These are phyloP conservation scores for Drosophila asahinai DNA, from an alignment of 1,140 invertebrate genomes.

Conservation along the genomic window DNA sequence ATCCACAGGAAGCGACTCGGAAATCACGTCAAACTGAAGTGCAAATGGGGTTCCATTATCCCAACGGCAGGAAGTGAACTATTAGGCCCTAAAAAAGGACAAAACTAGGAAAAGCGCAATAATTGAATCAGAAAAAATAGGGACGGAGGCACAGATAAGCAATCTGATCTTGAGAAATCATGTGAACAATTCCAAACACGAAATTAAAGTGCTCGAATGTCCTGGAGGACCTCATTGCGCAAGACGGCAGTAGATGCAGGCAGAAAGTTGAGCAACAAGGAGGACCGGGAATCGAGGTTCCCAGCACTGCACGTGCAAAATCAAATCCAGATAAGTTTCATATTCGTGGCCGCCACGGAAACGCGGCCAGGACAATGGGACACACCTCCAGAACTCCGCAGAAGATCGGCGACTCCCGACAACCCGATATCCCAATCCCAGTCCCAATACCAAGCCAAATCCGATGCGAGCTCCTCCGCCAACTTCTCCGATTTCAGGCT, in stretches of 20 bases:
- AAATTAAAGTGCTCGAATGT: conserved; percentile 81
- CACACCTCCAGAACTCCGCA: conserved; percentile 69
- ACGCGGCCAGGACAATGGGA: conserved; percentile 69
- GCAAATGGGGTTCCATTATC: conserved; percentile 52
- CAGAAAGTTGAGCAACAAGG: conserved; percentile 83
- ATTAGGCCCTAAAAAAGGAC: conserved; percentile 68
- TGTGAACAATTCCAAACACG: conserved; percentile 78
- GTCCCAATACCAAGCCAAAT: conserved; percentile 5
- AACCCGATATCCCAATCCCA: conserved; percentile 67
- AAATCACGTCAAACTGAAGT: conserved; percentile 82
- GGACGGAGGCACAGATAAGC: conserved; percentile 57
- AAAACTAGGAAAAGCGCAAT: conserved; percentile 73
- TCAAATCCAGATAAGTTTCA: conserved; percentile 73
- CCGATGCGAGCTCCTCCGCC: conserved; percentile 28
- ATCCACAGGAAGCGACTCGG: conserved; percentile 82
- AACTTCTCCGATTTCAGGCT: conserved; percentile 65
- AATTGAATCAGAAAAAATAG: conserved; percentile 64
- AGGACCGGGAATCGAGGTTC: conserved; percentile 46
- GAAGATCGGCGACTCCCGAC: conserved; percentile 32
- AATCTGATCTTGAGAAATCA: conserved; percentile 82
- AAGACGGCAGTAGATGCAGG: conserved; percentile 59
- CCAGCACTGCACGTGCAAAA: conserved; percentile 78
- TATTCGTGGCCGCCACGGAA: conserved; percentile 73
- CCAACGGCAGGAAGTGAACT: conserved; percentile 74
- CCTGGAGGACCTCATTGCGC: conserved; percentile 60